Evolutionary conservation across 2,797 vertebrate genomes (phyloP), one percentile per base, ranked within the genome.

Genomic region (Jordanella pulchra): DNA sequence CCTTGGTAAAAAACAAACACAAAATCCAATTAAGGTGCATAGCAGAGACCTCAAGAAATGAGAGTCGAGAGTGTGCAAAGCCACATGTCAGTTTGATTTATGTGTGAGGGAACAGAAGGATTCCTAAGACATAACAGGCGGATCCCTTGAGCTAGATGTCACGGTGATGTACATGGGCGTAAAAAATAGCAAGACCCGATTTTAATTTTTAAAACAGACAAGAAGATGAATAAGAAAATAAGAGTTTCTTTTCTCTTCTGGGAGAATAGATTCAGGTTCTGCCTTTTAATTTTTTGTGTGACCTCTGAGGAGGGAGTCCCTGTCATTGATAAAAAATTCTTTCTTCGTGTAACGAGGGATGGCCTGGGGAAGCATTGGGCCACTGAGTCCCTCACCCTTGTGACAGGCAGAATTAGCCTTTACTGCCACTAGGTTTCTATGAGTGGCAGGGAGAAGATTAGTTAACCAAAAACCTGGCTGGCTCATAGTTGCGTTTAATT

Each of bases 1-100:
- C 65, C 68, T 25, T 27, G 68, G 82, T 89, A 83, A 90, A 89
- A 39, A 72, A 81, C 72, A 85, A 69, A 87, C 72, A 79, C 76
- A 56, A 65, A 88, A 91, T 93, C 88, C 87, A 92, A 93, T 93
- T 92, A 91, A 89, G 72, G 86, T 76, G 76, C 72, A 73, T 70
- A 73, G 65, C 72, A 39, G 77, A 82, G 69, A 81, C 60, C 70
- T 80, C 39, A 48, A 84, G 72, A 84, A 81, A 78, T 14, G 4
- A 71, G 72, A 79, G 72, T 65, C 76, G 39, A 68, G 80, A 32
- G 48, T 13, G 30, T 28, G 12, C 67, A 63, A 78, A 85, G 65
- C 23, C 1, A 30, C 75, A 80, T 84, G 89, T 82, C 89, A 84
- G 70, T 81, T 85, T 89, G 88, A 92, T 93, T 92, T 86, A 91